Percentiles rank a stretch among this genome's conserved stretches.
Conservation (phyloP, 2,888 invertebrate species). For the Pachydiplax longipennis region DNA sequence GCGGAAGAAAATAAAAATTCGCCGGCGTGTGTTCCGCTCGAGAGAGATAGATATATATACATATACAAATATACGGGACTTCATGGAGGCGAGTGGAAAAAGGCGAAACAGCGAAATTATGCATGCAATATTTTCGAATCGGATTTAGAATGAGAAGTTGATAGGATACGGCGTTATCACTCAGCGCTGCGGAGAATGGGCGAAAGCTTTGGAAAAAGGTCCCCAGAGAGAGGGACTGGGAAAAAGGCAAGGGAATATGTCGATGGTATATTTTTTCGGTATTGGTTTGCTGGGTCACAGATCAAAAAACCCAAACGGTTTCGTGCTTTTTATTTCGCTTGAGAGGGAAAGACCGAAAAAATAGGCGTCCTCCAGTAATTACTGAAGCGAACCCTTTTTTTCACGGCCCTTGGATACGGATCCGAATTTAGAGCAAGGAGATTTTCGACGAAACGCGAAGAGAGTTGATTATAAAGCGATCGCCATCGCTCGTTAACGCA, state of each 20-base stretch:
- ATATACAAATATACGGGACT: not conserved
- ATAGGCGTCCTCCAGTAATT: not conserved
- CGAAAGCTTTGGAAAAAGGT: not conserved
- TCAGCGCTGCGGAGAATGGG: not conserved
- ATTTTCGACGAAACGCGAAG: not conserved
- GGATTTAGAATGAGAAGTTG: not conserved
- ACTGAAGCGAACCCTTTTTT: not conserved
- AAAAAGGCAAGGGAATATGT: not conserved
- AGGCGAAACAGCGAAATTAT: not conserved
- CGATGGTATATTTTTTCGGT: not conserved
- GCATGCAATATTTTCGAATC: not conserved
- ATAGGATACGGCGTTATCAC: not conserved
- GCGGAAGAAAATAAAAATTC: not conserved
- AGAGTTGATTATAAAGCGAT: not conserved
- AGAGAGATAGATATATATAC: not conserved
- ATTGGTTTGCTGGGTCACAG: not conserved
- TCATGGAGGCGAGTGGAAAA: not conserved
- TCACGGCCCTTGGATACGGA: not conserved
- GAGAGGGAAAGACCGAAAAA: not conserved
- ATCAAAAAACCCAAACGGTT: not conserved
- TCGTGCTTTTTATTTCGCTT: not conserved
- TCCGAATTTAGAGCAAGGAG: not conserved
- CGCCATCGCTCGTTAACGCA: not conserved
- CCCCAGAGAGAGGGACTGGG: too few relatives aligned
- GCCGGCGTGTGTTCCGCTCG: not conserved